Conservation (phyloP, 2,888 invertebrate species). For the Drosophila atripex region DNA sequence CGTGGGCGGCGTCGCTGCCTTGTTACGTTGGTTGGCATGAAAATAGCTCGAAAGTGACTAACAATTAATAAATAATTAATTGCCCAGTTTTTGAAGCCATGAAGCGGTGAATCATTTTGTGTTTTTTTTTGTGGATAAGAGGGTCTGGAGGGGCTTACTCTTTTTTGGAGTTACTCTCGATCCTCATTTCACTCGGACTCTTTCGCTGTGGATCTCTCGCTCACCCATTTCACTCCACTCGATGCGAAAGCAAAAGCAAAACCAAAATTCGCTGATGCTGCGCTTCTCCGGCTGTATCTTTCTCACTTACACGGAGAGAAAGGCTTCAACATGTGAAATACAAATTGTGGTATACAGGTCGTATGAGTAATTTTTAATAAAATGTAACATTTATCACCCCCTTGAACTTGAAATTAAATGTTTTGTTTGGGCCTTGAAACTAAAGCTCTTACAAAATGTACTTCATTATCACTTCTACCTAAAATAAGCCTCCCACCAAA, state of each 20-base stretch:
- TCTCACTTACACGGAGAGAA: conserved; percentile 35
- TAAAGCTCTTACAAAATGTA: background rate
- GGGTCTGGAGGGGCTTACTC: background rate
- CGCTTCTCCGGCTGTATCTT: conserved; percentile 37
- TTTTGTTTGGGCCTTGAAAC: background rate
- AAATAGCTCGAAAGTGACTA: conserved; percentile 66
- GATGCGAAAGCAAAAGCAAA: conserved; percentile 75
- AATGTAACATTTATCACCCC: background rate
- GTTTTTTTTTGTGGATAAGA: too few species aligned
- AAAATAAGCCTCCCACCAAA: background rate
- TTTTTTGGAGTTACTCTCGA: conserved; percentile 21
- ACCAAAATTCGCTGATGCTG: conserved; percentile 60
- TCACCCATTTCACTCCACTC: conserved; percentile 69
- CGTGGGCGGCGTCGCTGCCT: conserved; percentile 47
- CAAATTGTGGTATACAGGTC: background rate
- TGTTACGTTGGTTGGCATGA: conserved; percentile 44
- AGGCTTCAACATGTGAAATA: background rate
- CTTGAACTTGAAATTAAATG: background rate
- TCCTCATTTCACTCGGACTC: conserved; percentile 6
- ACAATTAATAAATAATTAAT: conserved; percentile 69
- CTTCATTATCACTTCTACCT: background rate
- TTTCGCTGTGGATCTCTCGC: conserved; percentile 10
- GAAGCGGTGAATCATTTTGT: conserved; percentile 55
- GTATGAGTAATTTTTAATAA: background rate
- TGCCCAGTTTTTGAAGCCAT: conserved; percentile 16